These are phyloP conservation scores for Micromussa lordhowensis DNA, from an alignment of 92 coral and sea anemone genomes.

Conservation along the genomic window DNA sequence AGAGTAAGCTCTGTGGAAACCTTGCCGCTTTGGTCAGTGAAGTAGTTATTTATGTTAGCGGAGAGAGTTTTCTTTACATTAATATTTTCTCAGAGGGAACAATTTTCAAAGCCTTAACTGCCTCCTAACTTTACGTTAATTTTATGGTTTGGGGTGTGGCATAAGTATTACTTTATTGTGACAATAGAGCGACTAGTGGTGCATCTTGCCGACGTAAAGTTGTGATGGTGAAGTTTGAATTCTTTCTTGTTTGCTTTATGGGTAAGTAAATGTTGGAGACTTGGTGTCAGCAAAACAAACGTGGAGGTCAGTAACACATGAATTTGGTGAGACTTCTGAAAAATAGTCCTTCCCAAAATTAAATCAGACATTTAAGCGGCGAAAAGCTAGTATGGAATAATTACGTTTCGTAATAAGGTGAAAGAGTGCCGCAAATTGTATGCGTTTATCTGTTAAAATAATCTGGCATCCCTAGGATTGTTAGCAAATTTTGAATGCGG, in stretches of 20 bases:
- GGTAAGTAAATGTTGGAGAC: slow-evolving; percentile 32
- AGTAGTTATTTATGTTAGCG: slow-evolving; percentile 2
- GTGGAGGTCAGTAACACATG: neutral
- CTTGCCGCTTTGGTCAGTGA: neutral
- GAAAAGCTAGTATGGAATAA: neutral
- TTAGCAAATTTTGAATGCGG: slow-evolving; percentile 3
- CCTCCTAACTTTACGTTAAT: neutral
- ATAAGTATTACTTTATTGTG: neutral
- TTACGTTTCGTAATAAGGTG: neutral
- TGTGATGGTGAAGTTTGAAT: slow-evolving; percentile 10
- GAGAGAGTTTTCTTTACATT: neutral
- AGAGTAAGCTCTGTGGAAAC: neutral
- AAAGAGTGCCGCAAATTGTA: neutral
- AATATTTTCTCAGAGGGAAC: neutral
- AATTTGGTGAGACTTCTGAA: neutral
- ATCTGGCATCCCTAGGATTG: neutral
- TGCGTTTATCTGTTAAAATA: neutral
- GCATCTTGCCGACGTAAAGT: neutral
- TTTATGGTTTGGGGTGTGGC: neutral
- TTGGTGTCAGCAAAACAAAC: slow-evolving; percentile 27
- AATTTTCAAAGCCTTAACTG: neutral
- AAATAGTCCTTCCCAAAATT: neutral
- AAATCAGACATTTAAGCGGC: neutral
- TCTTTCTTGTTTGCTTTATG: slow-evolving; percentile 17
- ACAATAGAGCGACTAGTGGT: neutral